Percentiles rank a stretch among this genome's conserved stretches.
phyloP scores from a whole-genome alignment of 2,888 invertebrate species.

The Seladonia tumulorum region DNA sequence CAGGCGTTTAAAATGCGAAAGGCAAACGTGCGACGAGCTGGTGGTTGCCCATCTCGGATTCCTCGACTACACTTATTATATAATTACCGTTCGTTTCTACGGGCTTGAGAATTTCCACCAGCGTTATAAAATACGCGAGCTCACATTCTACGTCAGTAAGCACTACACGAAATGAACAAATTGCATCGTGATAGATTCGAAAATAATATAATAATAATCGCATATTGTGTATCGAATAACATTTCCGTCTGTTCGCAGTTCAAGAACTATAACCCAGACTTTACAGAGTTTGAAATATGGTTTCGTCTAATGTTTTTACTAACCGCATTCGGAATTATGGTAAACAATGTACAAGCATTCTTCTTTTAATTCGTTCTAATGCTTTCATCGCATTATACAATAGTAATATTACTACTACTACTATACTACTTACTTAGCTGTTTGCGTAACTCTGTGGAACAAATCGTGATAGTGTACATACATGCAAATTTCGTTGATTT shows the following conservation, averaged over 20 bases:
- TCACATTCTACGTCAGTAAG: slow-evolving; percentile 93
- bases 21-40: slow-evolving; percentile 94
- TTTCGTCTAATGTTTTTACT: slow-evolving; percentile 97
- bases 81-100: slow-evolving; percentile 93
- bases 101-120: slow-evolving; percentile 94
- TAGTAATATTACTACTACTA: too few species aligned
- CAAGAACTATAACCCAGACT: slow-evolving; percentile 97
- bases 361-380: background rate
- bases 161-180: slow-evolving; percentile 65
- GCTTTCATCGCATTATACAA: background rate
- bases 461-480: background rate
- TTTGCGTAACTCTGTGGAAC: background rate
- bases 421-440: background rate
- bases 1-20: slow-evolving; percentile 92
- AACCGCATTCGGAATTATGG: slow-evolving; percentile 93
- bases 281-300: slow-evolving; percentile 99
- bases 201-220: background rate
- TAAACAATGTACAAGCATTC: slow-evolving; percentile 85
- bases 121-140: slow-evolving; percentile 92
- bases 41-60: slow-evolving; percentile 95
- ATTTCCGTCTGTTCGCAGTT: slow-evolving; percentile 88
- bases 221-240: slow-evolving; percentile 22
- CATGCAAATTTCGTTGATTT: slow-evolving; percentile 63
- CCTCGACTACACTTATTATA: slow-evolving; percentile 94
- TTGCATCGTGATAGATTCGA: slow-evolving; percentile 2